Percentiles rank a stretch among this genome's conserved stretches.
These are phyloP conservation scores for Hyla sarda DNA, from an alignment of 2,113 vertebrate genomes.

Conservation along the genomic window DNA sequence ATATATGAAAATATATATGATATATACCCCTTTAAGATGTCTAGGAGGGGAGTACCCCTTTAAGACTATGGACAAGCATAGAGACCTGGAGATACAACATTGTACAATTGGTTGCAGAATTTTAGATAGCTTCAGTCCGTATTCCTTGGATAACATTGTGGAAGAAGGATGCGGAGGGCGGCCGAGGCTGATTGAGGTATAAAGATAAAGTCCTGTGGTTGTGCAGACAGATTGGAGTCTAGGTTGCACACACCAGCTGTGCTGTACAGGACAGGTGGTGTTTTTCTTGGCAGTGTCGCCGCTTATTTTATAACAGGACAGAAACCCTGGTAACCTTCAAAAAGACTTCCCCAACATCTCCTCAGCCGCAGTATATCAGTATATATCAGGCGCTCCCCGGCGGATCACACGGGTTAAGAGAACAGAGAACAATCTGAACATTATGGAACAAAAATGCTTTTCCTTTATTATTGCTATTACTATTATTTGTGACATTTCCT, in stretches of 20 bases:
- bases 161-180: background rate
- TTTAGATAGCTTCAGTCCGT: too few species aligned
- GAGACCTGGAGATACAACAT: too few species aligned
- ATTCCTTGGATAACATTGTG: too few species aligned
- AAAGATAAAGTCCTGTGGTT: background rate
- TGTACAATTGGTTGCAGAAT: too few species aligned
- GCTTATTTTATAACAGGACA: slow-evolving; percentile 30
- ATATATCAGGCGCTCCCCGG: background rate
- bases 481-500: background rate
- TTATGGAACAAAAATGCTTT: background rate
- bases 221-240: slow-evolving; percentile 30
- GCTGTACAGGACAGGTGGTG: slow-evolving; percentile 31
- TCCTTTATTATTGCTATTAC: background rate
- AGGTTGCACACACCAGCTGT: slow-evolving; percentile 16
- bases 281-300: slow-evolving; percentile 33
- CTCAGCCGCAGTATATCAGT: background rate
- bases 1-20: too few species aligned
- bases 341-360: background rate
- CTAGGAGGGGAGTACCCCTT: too few species aligned
- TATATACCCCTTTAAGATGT: too few species aligned
- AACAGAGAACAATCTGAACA: background rate
- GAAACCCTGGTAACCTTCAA: slow-evolving; percentile 9
- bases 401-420: background rate
- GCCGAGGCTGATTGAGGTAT: background rate
- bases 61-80: too few species aligned